A percentile compares a stretch with the other conserved stretches of the same genome.
phyloP scores from a whole-genome alignment of 2,888 invertebrate genomes.

The Barypeithes pellucidus region DNA sequence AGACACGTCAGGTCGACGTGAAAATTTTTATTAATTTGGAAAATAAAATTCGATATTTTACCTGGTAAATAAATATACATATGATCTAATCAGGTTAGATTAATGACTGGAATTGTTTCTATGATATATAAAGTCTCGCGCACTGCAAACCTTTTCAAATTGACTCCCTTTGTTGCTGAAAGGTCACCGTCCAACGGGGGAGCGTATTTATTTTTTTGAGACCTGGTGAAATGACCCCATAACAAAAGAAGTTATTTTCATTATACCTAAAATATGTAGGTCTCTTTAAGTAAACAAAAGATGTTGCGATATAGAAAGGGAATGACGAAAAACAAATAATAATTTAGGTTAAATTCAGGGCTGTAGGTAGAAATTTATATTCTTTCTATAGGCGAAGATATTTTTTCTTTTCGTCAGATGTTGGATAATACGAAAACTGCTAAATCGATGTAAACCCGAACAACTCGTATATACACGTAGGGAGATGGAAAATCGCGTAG shows the following conservation, averaged over 20 bases:
- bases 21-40: no score
- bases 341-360: not conserved
- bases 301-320: not conserved
- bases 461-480: no score
- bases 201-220: not conserved
- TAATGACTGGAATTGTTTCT: not conserved
- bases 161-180: not conserved
- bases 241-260: constrained; percentile 1
- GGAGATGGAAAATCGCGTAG: no score
- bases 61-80: no score
- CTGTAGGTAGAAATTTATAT: not conserved
- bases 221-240: not conserved
- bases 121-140: not conserved
- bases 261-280: not conserved
- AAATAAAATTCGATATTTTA: no score
- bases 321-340: not conserved
- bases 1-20: no score
- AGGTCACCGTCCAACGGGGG: not conserved
- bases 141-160: not conserved
- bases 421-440: no score
- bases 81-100: not conserved
- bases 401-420: no score
- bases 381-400: no score
- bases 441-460: no score
- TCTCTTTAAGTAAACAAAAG: not conserved